Conservation (phyloP, 2,888 invertebrate genomes). For the Agrochola circellaris region DNA sequence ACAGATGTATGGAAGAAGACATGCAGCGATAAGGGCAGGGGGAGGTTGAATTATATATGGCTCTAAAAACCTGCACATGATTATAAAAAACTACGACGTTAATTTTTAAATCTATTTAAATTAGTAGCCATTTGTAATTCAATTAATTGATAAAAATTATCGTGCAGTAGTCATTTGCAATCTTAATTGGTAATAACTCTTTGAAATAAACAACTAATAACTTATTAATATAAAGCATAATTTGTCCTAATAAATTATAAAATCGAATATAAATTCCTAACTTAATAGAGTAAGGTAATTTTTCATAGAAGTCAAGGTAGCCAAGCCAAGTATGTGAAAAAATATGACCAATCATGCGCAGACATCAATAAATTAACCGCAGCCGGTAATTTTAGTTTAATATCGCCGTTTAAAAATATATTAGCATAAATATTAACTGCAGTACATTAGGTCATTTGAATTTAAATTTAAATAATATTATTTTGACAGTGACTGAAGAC, state of each 20-base stretch:
- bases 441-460: background rate
- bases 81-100: background rate
- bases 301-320: slow-evolving; percentile 47
- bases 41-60: background rate
- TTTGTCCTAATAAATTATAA: slow-evolving; percentile 44
- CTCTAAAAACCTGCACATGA: background rate
- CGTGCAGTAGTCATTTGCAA: slow-evolving; percentile 9
- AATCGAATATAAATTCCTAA: slow-evolving; percentile 40
- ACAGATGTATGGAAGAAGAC: too few relatives aligned
- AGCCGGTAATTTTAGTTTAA: slow-evolving; percentile 28
- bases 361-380: slow-evolving; percentile 30
- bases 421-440: slow-evolving; percentile 18
- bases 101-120: background rate
- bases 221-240: slow-evolving; percentile 15
- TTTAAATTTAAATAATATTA: slow-evolving; percentile 1
- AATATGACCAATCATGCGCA: slow-evolving; percentile 32
- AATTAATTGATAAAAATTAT: slow-evolving; percentile 20
- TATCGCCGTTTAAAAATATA: slow-evolving; percentile 21
- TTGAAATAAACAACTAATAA: slow-evolving; percentile 18
- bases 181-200: slow-evolving; percentile 11
- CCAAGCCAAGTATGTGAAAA: slow-evolving; percentile 17
- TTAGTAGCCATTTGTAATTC: slow-evolving; percentile 16
- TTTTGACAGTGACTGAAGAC: background rate
- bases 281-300: slow-evolving; percentile 32
- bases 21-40: too few relatives aligned